These are phyloP conservation scores for Paratilapia polleni DNA, from an alignment of 2,113 vertebrate genomes.

Conservation along the genomic window DNA sequence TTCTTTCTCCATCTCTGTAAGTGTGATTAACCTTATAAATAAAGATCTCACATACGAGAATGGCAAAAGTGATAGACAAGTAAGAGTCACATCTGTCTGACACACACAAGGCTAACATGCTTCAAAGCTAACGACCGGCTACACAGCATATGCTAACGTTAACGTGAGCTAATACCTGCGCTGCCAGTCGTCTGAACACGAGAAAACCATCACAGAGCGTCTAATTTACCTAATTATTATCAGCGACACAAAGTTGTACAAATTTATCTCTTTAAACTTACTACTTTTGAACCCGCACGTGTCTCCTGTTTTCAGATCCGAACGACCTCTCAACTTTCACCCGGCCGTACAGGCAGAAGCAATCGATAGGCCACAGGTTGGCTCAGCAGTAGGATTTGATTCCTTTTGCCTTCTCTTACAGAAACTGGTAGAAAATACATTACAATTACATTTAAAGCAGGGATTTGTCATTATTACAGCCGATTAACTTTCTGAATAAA, in stretches of 20 bases:
- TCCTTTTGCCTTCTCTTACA: background rate
- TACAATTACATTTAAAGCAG: background rate
- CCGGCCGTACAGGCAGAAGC: conserved; percentile 22
- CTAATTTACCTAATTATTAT: background rate
- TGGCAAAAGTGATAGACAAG: background rate
- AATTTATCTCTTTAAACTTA: background rate
- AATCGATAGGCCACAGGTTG: background rate
- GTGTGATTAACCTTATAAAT: background rate
- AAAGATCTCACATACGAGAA: background rate
- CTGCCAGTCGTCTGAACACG: background rate
- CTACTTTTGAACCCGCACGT: conserved; percentile 62
- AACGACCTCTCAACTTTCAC: conserved; percentile 67
- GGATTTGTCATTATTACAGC: background rate
- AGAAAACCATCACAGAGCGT: rapidly evolving
- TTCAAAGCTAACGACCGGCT: conserved; percentile 15
- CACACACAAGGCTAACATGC: background rate
- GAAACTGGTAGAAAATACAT: background rate
- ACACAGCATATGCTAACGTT: background rate
- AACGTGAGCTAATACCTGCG: background rate
- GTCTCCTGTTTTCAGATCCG: conserved; percentile 52
- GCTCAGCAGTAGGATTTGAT: background rate
- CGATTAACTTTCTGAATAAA: background rate
- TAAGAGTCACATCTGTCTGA: background rate
- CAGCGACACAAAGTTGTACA: rapidly evolving
- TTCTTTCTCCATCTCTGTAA: background rate